Evolutionary conservation across 2,113 vertebrate genomes (phyloP).

Genomic region (Osmerus mordax): DNA sequence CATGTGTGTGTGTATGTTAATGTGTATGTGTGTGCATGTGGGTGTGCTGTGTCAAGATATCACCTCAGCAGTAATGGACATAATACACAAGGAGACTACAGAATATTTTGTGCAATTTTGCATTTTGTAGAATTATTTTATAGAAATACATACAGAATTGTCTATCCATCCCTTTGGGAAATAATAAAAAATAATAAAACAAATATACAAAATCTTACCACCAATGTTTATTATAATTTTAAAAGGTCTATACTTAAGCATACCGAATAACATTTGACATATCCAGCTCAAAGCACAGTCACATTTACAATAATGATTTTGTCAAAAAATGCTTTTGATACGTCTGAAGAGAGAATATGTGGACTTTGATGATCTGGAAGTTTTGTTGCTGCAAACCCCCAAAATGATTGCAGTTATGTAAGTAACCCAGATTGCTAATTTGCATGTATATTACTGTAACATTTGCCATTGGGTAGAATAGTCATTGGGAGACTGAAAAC

Average conservation of each 20-base stretch:
- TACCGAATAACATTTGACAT: no score
- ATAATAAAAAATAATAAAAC: no score
- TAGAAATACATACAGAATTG: no score
- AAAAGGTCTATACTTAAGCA: no score
- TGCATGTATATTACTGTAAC: neutral
- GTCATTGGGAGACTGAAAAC: neutral
- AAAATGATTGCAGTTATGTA: constrained; percentile 20
- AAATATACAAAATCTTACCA: no score
- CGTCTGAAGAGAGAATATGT: no score
- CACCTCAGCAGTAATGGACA: constrained; percentile 27
- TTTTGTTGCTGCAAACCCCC: neutral
- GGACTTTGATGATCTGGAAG: neutral
- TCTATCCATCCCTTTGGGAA: no score
- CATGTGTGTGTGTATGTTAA: constrained; percentile 24
- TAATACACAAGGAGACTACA: no score
- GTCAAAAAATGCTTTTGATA: no score
- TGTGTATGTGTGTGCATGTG: constrained; percentile 7
- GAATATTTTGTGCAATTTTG: neutral
- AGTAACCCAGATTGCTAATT: constrained; percentile 24
- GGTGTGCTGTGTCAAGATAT: constrained; percentile 45
- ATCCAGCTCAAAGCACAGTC: no score
- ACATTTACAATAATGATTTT: no score
- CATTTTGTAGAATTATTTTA: neutral
- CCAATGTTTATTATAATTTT: no score
- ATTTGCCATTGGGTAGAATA: constrained; percentile 12